Evolutionary conservation across 1,140 invertebrate genomes (phyloP).

Genomic region (Chrysopa pallens): DNA sequence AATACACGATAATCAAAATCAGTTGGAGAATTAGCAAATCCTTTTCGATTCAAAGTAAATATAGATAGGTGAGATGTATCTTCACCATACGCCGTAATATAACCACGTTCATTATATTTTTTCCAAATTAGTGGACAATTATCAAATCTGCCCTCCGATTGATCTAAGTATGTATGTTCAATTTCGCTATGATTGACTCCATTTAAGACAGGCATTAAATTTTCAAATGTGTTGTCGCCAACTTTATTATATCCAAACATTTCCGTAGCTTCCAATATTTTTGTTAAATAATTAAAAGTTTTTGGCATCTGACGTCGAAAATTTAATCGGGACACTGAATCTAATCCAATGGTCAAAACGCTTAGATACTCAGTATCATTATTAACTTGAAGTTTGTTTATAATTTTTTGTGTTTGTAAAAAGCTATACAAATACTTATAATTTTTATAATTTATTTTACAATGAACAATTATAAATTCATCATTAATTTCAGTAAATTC

Average conservation of each 20-base stretch:
- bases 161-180: slow-evolving; percentile 35
- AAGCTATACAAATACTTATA: too few species aligned
- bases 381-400: neutral
- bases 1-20: slow-evolving; percentile 70
- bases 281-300: slow-evolving; percentile 37
- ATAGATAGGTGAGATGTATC: slow-evolving; percentile 54
- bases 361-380: slow-evolving; percentile 24
- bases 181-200: slow-evolving; percentile 42
- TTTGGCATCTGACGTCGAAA: slow-evolving; percentile 64
- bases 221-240: slow-evolving; percentile 69
- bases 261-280: slow-evolving; percentile 41
- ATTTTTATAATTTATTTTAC: slow-evolving; percentile 11
- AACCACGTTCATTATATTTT: slow-evolving; percentile 46
- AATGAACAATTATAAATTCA: slow-evolving; percentile 45
- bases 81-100: slow-evolving; percentile 62
- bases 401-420: neutral
- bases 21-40: slow-evolving; percentile 58
- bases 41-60: slow-evolving; percentile 61
- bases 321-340: slow-evolving; percentile 71
- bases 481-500: slow-evolving; percentile 17
- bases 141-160: slow-evolving; percentile 31
- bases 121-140: slow-evolving; percentile 67
- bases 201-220: slow-evolving; percentile 52
- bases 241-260: slow-evolving; percentile 68
- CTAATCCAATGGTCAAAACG: slow-evolving; percentile 68